Base-by-base conservation (phyloP, 2,888 invertebrate species). In the Drosophila planitibia region DNA sequence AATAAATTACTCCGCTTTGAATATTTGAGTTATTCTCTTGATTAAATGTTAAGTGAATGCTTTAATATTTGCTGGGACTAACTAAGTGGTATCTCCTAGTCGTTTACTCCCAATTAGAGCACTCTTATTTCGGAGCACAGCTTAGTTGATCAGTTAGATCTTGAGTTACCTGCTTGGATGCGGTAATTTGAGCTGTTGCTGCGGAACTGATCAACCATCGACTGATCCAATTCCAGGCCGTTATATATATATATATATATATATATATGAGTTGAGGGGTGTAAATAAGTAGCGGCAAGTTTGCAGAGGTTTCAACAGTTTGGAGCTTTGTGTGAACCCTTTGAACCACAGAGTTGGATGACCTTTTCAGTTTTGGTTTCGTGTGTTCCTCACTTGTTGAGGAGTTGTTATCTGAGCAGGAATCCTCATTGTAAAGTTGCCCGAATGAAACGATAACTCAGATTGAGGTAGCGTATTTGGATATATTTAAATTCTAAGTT, bases 101-200 rank as follows among this genome's bases (percentile, higher is more conserved):
- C 9, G 55, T 28, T 9, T 14, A 39, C n/a, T 0, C 16, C 4
- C 14, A 3, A 4, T 7, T 0, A n/a, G 10, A n/a, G 3, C 25
- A 6, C 0, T 14, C 0, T 52, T 70, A 53, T 75, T 70, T 53
- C 47, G 65, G 62, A 39, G 33, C 51, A 58, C 58, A 54, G 41
- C 39, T 52, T 47, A 12, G 62, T 53, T 25, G 65, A 52, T 59
- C 64, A 44, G 30, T 22, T 19, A 22, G 0, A 57, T 71, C 76
- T 84, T 60, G 44, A 54, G 70, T 85, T 85, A 80, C 85, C 83
- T 84, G 63, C 58, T 59, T 61, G 61, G 4, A 22, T 62, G 28
- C 47, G 68, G 85, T 67, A 77, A 85, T 54, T 60, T 55, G 85
- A 85, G 61, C 81, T 54, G 33, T 53, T 39, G 33, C 57, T 51